Conservation (phyloP, 2,113 vertebrate species). For the Vulpes vulpes region DNA sequence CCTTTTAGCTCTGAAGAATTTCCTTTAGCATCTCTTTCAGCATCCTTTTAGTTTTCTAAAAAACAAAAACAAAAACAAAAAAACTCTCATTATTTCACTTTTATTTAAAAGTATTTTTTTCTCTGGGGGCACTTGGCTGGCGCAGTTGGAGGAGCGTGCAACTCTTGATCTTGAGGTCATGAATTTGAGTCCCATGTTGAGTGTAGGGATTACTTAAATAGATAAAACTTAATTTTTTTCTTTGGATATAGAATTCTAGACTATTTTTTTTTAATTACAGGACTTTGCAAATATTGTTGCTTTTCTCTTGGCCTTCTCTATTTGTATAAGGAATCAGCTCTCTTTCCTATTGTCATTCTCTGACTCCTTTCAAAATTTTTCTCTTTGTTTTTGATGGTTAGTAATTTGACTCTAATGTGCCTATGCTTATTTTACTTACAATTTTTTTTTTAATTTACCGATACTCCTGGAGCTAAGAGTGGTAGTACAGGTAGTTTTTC, state of each 20-base stretch:
- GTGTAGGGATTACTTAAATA: not conserved
- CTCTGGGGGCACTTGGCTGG: not conserved
- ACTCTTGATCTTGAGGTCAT: too few species aligned
- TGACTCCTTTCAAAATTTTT: not conserved
- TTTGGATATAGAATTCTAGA: not conserved
- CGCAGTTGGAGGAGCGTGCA: too few species aligned
- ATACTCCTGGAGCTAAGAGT: not conserved
- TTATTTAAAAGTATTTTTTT: not conserved
- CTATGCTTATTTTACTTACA: not conserved
- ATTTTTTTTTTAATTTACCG: not conserved
- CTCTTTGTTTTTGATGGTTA: not conserved
- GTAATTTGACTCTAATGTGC: not conserved
- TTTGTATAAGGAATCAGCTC: not conserved
- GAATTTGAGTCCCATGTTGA: not conserved
- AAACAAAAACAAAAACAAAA: not conserved
- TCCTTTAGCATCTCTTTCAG: not conserved
- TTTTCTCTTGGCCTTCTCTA: not conserved
- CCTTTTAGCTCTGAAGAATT: not conserved
- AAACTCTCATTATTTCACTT: not conserved
- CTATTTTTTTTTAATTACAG: not conserved
- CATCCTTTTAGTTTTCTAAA: not conserved
- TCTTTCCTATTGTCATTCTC: not conserved
- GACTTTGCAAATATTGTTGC: not conserved
- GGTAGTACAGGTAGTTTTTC: not conserved
- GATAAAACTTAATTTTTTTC: not conserved